Base-by-base conservation (phyloP, 2,797 vertebrate species). In the Choloepus didactylus region DNA sequence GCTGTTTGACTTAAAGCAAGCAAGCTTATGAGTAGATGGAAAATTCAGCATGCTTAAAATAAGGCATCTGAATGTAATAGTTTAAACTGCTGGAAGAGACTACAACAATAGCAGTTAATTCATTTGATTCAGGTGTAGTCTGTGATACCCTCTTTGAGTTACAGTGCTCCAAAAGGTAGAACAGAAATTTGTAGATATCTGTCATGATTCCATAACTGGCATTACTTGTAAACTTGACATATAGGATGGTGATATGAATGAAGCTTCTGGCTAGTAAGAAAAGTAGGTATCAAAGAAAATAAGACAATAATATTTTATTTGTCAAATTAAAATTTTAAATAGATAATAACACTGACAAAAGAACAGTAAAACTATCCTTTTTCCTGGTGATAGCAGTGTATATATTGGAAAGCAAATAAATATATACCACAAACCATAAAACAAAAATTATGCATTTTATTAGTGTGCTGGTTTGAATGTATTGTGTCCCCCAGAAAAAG, bases 311-410 rank as follows among this genome's bases (percentile, higher is more conserved):
- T 76, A 75, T 72, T 94, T 87, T 51, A 14, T 73, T 86, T 83
- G 16, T 89, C n/a, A 84, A 72, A 82, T 86, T 84, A 75, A 91
- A 94, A 89, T 91, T 94, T 0, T 83, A 82, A 92, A 59, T n/a
- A 72, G 29, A 66, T 2, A 62, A 82, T 60, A 91, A 35, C 9
- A 49, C 27, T 77, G 29, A 70, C 44, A 49, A 73, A 82, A 87
- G 12, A 21, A 6, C 41, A 54, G 86, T 84, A 60, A 87, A 90
- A 29, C 8, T 84, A 4, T 80, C 70, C 59, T 49, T 82, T 1
- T 77, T 81, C 19, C 44, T 60, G 9, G 16, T 81, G 19, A 82
- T 35, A 70, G 2, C 21, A 38, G 46, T 88, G 5, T 60, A 44
- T 56, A 2, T 82, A 38, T 38, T 46, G n/a, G 25, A 86, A 95